These are phyloP conservation scores for Neocrepidodera transversa DNA, from an alignment of 2,888 invertebrate genomes.

Conservation along the genomic window DNA sequence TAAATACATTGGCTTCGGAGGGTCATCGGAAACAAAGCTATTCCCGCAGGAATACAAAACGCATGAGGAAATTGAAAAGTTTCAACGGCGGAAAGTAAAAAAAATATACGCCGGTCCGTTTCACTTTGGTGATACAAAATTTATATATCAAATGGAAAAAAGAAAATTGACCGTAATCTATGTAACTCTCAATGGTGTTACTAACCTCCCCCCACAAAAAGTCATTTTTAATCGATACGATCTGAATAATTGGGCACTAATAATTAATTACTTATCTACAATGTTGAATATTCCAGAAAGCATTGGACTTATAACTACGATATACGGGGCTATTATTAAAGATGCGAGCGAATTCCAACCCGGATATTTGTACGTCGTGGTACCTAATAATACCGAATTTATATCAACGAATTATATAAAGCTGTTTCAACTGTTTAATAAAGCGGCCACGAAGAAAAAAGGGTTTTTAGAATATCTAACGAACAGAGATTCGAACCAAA, in stretches of 20 bases:
- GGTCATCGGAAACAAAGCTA: neutral
- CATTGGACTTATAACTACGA: neutral
- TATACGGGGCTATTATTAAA: neutral
- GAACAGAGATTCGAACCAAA: too few species aligned
- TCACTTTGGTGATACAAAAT: neutral
- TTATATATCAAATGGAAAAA: neutral
- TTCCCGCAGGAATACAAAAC: neutral
- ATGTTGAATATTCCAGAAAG: neutral
- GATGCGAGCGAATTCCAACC: constrained; percentile 2
- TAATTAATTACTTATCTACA: neutral
- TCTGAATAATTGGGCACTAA: neutral
- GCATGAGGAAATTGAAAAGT: neutral
- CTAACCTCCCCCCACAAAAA: neutral
- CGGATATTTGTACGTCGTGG: neutral
- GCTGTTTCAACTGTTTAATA: too few species aligned
- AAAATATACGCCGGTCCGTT: neutral
- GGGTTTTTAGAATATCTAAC: too few species aligned
- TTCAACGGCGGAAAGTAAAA: neutral
- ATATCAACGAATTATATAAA: neutral
- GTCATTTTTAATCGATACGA: neutral
- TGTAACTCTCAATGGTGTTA: neutral
- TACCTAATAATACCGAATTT: constrained; percentile 1
- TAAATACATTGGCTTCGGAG: neutral
- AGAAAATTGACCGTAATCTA: neutral
- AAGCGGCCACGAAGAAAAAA: too few species aligned